Base-by-base conservation (phyloP, 1,140 invertebrate species). In the Procambarus virginalis region DNA sequence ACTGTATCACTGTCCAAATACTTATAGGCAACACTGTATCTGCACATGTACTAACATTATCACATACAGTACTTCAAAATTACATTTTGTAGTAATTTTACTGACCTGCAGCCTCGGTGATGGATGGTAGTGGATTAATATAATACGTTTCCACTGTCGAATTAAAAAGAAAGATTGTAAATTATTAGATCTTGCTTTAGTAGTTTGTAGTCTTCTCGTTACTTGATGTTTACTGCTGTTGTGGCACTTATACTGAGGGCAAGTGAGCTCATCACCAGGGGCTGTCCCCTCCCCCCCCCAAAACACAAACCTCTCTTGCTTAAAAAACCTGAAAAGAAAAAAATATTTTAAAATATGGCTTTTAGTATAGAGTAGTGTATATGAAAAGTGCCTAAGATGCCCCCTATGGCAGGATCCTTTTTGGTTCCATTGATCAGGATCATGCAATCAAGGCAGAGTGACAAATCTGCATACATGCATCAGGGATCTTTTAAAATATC, bases 261-360 rank as follows among this genome's bases (percentile, higher is more conserved):
- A 58, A 45, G 55, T 79, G 76, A 83, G 81, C 81, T 83, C 81
- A 48, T 86, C 75, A 60, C 84, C 84, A 78, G 84, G 84, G 84
- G 84, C 51, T 77, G 75, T 86, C 82, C 84, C 84, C 84, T 76
- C 84, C 84, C 75, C 75, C 84, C 84, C 84, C 75, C 75, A 58
- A 64, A 79, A 60, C 45, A 48, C 76, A 64, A 86, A 79, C 84
- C 84, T 79, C 76, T 79, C 84, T 77, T 76, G 58, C 76, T 86
- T 64, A 45, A 46, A 46, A 17, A 79, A 48, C 84, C 84, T 86
- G 84, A 49, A n/a, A 10, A 34, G 22, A 14, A n/a, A 20, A 60
- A 14, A 17, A 85, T 22, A 8, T 64, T 17, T 64, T 64, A 64
- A 64, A 64, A 34, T 34, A 34, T 34, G 34, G 34, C 34, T 34